Evolutionary conservation across 2,888 invertebrate species (phyloP).

Genomic region (Hypolimnas misippus): DNA sequence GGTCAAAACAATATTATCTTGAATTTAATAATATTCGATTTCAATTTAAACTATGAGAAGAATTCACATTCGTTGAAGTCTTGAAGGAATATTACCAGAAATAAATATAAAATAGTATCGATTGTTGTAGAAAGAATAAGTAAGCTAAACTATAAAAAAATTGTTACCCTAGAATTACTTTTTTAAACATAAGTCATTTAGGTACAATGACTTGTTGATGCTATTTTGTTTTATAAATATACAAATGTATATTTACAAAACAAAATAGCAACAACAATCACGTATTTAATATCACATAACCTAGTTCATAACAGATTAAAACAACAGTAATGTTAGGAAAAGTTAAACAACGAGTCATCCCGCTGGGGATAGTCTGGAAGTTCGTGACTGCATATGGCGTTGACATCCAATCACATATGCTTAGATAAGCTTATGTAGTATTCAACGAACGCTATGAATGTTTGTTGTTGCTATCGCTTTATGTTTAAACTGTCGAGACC

Average conservation of each 20-base stretch:
- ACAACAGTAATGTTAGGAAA: conserved; percentile 23
- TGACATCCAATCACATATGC: conserved; percentile 20
- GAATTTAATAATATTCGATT: too few species aligned
- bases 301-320: conserved; percentile 13
- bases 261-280: neutral
- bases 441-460: conserved; percentile 4
- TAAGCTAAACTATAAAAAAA: neutral
- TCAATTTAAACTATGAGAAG: too few species aligned
- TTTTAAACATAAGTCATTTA: too few species aligned
- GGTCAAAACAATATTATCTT: too few species aligned
- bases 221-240: neutral
- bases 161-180: too few species aligned
- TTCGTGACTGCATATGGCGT: conserved; percentile 26
- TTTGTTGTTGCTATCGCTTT: conserved; percentile 8
- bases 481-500: neutral
- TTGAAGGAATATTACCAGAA: too few species aligned
- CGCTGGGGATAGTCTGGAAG: neutral
- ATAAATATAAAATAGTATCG: too few species aligned
- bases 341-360: conserved; percentile 9
- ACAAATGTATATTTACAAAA: neutral
- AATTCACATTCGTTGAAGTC: too few species aligned
- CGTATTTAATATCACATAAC: conserved; percentile 3
- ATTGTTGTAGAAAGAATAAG: too few species aligned
- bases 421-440: conserved; percentile 8
- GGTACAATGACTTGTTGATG: too few species aligned